These are phyloP conservation scores for Asbolus verrucosus DNA, from an alignment of 1,140 invertebrate genomes.

Conservation along the genomic window DNA sequence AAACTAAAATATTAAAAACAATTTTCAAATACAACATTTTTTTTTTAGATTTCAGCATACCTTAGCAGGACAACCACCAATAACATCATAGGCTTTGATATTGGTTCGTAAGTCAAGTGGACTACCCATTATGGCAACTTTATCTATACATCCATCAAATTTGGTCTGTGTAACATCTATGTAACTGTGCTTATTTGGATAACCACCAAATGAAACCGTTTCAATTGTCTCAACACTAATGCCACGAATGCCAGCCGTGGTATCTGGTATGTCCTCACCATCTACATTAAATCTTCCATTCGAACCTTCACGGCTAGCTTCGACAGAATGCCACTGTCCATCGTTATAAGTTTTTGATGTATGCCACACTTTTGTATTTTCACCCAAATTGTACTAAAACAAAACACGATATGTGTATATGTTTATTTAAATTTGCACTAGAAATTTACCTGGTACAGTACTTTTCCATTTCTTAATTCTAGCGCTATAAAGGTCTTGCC, in stretches of 20 bases:
- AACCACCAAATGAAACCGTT: conserved; percentile 91
- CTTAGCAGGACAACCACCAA: conserved; percentile 86
- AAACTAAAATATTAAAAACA: conserved; percentile 51
- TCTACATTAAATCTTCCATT: conserved; percentile 80
- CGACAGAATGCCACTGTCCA: conserved; percentile 84
- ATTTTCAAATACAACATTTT: neutral
- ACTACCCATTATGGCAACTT: conserved; percentile 79
- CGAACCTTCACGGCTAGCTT: conserved; percentile 75
- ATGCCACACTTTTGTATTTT: conserved; percentile 65
- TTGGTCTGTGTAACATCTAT: conserved; percentile 76
- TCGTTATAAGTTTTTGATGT: conserved; percentile 79
- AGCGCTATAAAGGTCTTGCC: conserved; percentile 83
- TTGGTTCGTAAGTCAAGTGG: conserved; percentile 85
- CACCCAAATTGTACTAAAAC: conserved; percentile 77
- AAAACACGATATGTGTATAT: too few relatives aligned
- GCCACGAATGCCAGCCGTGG: conserved; percentile 62
- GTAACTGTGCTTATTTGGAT: conserved; percentile 76
- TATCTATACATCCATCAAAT: conserved; percentile 95
- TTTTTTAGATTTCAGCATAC: conserved; percentile 65
- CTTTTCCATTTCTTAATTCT: conserved; percentile 82
- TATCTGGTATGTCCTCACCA: conserved; percentile 64
- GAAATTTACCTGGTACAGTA: conserved; percentile 78
- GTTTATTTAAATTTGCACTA: too few relatives aligned
- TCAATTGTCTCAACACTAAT: conserved; percentile 60
- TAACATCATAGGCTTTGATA: conserved; percentile 82